These are phyloP conservation scores for Trichogramma pretiosum DNA, from an alignment of 1,140 invertebrate genomes.

Conservation along the genomic window DNA sequence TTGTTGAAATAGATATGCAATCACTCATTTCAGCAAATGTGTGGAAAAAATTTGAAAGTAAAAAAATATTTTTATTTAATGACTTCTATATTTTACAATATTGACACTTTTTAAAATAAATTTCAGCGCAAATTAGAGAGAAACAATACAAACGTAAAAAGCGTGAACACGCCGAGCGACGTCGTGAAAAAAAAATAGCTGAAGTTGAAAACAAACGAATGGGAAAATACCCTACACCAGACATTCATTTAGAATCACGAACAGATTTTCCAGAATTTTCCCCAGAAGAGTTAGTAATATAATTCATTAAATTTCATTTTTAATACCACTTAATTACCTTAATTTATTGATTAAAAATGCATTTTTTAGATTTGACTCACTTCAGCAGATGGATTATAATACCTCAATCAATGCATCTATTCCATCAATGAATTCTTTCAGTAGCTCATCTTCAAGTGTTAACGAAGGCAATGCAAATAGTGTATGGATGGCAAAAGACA, in stretches of 20 bases:
- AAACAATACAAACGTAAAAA: constrained; percentile 54
- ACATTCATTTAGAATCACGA: constrained; percentile 53
- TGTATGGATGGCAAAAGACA: constrained; percentile 13
- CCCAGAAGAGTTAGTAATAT: constrained; percentile 32
- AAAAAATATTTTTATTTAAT: constrained; percentile 12
- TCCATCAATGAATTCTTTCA: too few species aligned
- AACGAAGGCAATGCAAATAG: constrained; percentile 28
- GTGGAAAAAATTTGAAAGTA: too few species aligned
- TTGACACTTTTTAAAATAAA: too few species aligned
- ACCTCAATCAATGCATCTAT: too few species aligned
- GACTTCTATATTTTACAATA: not conserved
- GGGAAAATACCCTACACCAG: constrained; percentile 52
- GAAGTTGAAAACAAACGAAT: constrained; percentile 62
- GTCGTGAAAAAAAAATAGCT: constrained; percentile 60
- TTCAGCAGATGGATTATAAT: too few species aligned
- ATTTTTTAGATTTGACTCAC: not conserved
- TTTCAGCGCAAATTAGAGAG: constrained; percentile 55
- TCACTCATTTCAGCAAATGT: constrained; percentile 59
- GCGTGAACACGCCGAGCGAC: constrained; percentile 59
- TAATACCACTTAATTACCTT: constrained; percentile 1
- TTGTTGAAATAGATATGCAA: constrained; percentile 76
- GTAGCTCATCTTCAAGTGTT: constrained; percentile 28
- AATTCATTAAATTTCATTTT: constrained; percentile 11
- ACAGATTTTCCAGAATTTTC: constrained; percentile 59
- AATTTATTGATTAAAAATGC: not conserved